Evolutionary conservation across 35 echinoderm and acorn worm genomes (phyloP).

Genomic region (Chiridota heheva): DNA sequence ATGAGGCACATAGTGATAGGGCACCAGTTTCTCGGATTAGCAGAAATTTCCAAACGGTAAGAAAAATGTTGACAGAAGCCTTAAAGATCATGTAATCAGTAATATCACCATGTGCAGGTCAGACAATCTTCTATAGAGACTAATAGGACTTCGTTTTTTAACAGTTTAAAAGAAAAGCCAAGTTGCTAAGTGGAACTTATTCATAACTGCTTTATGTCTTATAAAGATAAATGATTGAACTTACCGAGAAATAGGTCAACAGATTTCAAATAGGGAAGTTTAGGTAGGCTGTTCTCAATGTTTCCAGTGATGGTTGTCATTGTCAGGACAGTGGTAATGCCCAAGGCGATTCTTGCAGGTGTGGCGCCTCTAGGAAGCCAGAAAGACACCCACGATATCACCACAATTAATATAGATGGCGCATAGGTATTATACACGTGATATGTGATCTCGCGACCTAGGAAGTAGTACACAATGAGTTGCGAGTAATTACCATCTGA

Average conservation of each 20-base stretch:
- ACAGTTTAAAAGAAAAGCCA: too few species aligned
- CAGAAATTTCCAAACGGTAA: too few species aligned
- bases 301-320: conserved; percentile 91
- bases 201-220: too few species aligned
- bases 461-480: conserved; percentile 69
- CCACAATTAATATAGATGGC: conserved; percentile 73
- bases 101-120: too few species aligned
- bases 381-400: conserved; percentile 92
- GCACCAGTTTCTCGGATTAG: too few species aligned
- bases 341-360: conserved; percentile 83
- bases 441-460: conserved; percentile 86
- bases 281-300: conserved; percentile 69
- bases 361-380: conserved; percentile 77
- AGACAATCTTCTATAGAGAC: too few species aligned
- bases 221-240: too few species aligned
- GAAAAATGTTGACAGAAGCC: too few species aligned
- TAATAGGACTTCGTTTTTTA: too few species aligned
- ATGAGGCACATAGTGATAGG: too few species aligned
- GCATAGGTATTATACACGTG: conserved; percentile 85
- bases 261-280: conserved; percentile 85
- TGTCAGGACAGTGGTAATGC: conserved; percentile 92
- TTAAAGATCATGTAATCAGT: too few species aligned
- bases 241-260: conserved; percentile 64
- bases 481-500: conserved; percentile 94
- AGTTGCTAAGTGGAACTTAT: too few species aligned